Evolutionary conservation across 2,888 invertebrate genomes (phyloP).

Genomic region (Tethea ocularis): DNA sequence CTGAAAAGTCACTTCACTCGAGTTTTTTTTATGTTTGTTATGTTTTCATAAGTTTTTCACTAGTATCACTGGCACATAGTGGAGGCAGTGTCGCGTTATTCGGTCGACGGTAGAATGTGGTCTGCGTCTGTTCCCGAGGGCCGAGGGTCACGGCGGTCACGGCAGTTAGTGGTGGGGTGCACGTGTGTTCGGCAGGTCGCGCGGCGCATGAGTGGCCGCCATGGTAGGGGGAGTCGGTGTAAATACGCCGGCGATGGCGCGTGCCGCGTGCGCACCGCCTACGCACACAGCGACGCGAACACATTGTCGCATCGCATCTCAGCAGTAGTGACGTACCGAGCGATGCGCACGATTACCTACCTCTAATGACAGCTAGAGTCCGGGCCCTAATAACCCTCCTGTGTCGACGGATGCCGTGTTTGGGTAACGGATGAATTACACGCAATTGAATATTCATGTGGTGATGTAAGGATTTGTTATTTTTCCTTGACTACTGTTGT

Average conservation of each 20-base stretch:
- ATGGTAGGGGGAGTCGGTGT: conserved; percentile 82
- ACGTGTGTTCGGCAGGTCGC: conserved; percentile 77
- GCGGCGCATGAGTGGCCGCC: conserved; percentile 80
- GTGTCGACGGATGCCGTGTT: conserved; percentile 43
- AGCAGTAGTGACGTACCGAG: neutral
- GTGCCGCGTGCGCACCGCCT: conserved; percentile 61
- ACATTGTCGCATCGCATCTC: conserved; percentile 33
- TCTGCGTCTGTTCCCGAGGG: conserved; percentile 38
- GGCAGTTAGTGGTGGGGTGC: conserved; percentile 66
- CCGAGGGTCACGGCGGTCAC: conserved; percentile 60
- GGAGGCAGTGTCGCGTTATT: conserved; percentile 55
- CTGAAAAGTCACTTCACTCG: conserved; percentile 71
- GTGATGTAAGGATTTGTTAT: conserved; percentile 26
- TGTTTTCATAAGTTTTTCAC: conserved; percentile 49
- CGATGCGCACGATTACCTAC: conserved; percentile 43
- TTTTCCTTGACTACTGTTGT: neutral
- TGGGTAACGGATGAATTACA: conserved; percentile 31
- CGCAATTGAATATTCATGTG: conserved; percentile 30
- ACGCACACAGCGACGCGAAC: conserved; percentile 57
- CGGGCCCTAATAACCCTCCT: conserved; percentile 42
- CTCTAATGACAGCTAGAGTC: conserved; percentile 45
- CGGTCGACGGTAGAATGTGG: conserved; percentile 49
- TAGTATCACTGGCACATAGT: conserved; percentile 76
- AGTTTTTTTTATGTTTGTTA: conserved; percentile 23
- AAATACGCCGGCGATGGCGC: conserved; percentile 76